phyloP scores from a whole-genome alignment of 2,888 invertebrate species.

The Polyommatus icarus region DNA sequence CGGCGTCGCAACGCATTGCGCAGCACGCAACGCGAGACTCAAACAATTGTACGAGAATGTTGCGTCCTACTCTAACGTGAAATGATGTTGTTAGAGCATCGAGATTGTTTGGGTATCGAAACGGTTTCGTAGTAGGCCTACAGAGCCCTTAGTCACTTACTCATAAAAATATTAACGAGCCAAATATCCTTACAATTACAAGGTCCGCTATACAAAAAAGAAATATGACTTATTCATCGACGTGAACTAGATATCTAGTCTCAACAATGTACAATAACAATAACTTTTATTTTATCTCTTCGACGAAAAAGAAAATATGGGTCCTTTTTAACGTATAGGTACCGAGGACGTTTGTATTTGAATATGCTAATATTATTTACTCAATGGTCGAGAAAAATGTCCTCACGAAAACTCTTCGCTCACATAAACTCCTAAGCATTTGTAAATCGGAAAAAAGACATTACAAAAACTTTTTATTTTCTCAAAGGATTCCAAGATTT shows the following conservation, averaged over 20 bases:
- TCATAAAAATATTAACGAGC: not conserved
- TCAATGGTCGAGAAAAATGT: conserved; percentile 8
- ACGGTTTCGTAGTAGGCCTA: too few relatives aligned
- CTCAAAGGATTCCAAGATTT: conserved; percentile 14
- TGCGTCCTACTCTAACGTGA: too few relatives aligned
- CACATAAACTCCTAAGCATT: conserved; percentile 12
- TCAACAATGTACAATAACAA: conserved; percentile 18
- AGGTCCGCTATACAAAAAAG: not conserved
- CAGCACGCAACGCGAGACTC: too few relatives aligned
- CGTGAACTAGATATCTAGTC: not conserved
- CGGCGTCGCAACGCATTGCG: too few relatives aligned
- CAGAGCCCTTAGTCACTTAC: too few relatives aligned
- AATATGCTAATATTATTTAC: conserved; percentile 26
- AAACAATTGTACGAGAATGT: too few relatives aligned
- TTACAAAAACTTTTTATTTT: conserved; percentile 14
- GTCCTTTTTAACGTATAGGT: conserved; percentile 12
- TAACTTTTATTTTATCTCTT: conserved; percentile 5
- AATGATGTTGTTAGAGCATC: too few relatives aligned
- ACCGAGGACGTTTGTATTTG: conserved; percentile 9
- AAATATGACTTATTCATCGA: not conserved
- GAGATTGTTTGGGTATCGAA: too few relatives aligned
- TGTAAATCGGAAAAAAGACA: conserved; percentile 21
- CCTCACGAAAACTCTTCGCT: not conserved
- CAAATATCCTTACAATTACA: not conserved
- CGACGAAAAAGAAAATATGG: not conserved